phyloP scores from a whole-genome alignment of 1,140 invertebrate species.

The Bacillus rossius region DNA sequence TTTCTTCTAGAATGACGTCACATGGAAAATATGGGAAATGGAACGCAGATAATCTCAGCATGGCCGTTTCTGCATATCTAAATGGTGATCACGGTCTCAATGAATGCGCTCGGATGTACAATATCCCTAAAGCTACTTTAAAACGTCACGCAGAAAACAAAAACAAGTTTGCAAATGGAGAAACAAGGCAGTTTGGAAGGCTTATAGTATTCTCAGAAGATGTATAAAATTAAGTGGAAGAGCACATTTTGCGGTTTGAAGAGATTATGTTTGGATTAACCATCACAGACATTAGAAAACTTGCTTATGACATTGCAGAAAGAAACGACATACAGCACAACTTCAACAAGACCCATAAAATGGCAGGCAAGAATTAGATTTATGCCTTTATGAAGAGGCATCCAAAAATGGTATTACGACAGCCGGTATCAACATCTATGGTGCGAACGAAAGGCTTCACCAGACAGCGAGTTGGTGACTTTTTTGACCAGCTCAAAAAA shows the following conservation, averaged over 20 bases:
- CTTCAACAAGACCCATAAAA: constrained; percentile 31
- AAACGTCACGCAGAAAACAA: constrained; percentile 9
- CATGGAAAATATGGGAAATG: too few relatives aligned
- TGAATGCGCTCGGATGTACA: constrained; percentile 4
- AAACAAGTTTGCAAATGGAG: constrained; percentile 3
- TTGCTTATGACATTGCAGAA: constrained; percentile 1
- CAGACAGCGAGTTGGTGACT: constrained; percentile 26
- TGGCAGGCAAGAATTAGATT: constrained; percentile 40
- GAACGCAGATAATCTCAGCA: background rate
- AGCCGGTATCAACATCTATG: constrained; percentile 39
- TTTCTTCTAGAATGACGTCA: too few relatives aligned
- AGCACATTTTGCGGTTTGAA: too few relatives aligned
- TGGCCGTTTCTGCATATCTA: constrained; percentile 4
- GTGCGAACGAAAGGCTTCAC: constrained; percentile 36
- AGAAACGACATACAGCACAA: constrained; percentile 17
- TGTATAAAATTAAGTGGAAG: too few relatives aligned
- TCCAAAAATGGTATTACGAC: constrained; percentile 35
- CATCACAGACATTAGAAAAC: background rate
- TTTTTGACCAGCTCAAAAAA: constrained; percentile 27
- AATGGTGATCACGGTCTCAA: constrained; percentile 11
- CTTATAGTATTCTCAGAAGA: background rate
- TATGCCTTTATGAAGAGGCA: constrained; percentile 38
- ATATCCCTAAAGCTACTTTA: constrained; percentile 11
- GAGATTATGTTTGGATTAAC: background rate
- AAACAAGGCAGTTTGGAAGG: background rate